phyloP scores from a whole-genome alignment of 92 coral and sea anemone genomes.

The Actinernus sp. region DNA sequence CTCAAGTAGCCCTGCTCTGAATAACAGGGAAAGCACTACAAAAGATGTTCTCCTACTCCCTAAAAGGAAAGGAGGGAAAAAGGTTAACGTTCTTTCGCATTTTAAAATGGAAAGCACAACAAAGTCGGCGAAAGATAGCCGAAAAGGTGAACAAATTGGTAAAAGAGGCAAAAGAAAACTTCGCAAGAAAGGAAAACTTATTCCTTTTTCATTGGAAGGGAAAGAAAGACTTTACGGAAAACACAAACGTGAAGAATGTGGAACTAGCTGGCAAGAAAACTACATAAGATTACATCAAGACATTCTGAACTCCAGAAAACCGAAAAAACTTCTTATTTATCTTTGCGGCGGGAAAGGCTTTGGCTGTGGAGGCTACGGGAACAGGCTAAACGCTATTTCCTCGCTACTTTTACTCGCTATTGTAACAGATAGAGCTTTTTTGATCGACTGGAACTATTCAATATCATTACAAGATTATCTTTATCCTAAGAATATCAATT shows the following conservation, averaged over 20 bases:
- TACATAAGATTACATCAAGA: constrained; percentile 56
- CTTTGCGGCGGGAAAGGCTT: constrained; percentile 44
- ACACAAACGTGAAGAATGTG: constrained; percentile 35
- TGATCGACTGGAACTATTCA: constrained; percentile 64
- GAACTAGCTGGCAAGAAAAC: constrained; percentile 51
- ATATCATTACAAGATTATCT: constrained; percentile 36
- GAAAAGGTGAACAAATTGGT: too few species aligned
- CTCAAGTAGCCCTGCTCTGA: too few species aligned
- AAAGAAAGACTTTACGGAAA: neutral
- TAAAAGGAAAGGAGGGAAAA: too few species aligned
- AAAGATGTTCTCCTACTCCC: too few species aligned
- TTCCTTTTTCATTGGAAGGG: neutral
- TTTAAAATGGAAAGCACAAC: too few species aligned
- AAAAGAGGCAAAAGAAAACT: neutral
- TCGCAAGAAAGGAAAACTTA: neutral
- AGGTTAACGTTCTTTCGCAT: too few species aligned
- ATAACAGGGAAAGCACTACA: too few species aligned
- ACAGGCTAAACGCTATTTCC: constrained; percentile 32
- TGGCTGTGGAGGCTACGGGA: constrained; percentile 76
- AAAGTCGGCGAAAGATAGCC: too few species aligned
- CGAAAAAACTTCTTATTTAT: constrained; percentile 50
- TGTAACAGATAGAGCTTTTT: constrained; percentile 57
- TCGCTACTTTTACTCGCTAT: constrained; percentile 59
- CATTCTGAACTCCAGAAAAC: constrained; percentile 25
- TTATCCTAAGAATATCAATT: constrained; percentile 34